phyloP scores from a whole-genome alignment of 1,140 invertebrate species.

The Littorina saxatilis region DNA sequence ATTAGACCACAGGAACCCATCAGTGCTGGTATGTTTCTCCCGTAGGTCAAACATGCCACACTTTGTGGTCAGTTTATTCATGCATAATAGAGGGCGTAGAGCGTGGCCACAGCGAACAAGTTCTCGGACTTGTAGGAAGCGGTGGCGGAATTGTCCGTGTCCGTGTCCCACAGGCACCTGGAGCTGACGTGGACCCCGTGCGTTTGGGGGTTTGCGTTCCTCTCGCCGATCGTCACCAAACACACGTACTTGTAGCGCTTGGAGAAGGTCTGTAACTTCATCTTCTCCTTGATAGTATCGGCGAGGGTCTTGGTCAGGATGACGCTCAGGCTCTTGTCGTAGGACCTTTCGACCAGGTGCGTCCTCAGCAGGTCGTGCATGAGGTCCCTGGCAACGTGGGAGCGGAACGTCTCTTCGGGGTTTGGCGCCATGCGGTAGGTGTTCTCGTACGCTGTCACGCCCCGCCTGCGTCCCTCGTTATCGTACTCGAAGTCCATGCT shows the following conservation, averaged over 20 bases:
- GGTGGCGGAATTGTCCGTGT: constrained; percentile 68
- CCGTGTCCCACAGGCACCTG: constrained; percentile 68
- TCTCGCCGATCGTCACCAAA: constrained; percentile 66
- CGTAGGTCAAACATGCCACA: no score
- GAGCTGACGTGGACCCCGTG: constrained; percentile 66
- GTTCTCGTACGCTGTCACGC: constrained; percentile 42
- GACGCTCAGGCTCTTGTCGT: constrained; percentile 55
- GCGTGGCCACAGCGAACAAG: constrained; percentile 67
- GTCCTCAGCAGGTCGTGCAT: constrained; percentile 58
- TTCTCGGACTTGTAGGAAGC: constrained; percentile 60
- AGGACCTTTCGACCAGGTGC: constrained; percentile 62
- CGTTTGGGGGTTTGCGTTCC: constrained; percentile 38
- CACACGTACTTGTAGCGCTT: constrained; percentile 69
- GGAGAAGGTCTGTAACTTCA: constrained; percentile 65
- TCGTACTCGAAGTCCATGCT: not conserved
- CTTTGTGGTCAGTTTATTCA: constrained; percentile 36
- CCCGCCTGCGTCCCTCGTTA: not conserved
- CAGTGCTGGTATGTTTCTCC: no score
- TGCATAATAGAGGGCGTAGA: constrained; percentile 71
- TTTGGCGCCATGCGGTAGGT: constrained; percentile 64
- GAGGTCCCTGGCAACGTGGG: constrained; percentile 54
- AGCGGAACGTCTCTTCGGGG: constrained; percentile 57
- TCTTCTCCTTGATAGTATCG: constrained; percentile 66
- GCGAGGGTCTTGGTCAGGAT: constrained; percentile 59
- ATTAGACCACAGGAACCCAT: no score